Percentiles rank a stretch among this genome's conserved stretches.
These are phyloP conservation scores for Venusia cambrica DNA, from an alignment of 2,888 invertebrate species.

Conservation along the genomic window DNA sequence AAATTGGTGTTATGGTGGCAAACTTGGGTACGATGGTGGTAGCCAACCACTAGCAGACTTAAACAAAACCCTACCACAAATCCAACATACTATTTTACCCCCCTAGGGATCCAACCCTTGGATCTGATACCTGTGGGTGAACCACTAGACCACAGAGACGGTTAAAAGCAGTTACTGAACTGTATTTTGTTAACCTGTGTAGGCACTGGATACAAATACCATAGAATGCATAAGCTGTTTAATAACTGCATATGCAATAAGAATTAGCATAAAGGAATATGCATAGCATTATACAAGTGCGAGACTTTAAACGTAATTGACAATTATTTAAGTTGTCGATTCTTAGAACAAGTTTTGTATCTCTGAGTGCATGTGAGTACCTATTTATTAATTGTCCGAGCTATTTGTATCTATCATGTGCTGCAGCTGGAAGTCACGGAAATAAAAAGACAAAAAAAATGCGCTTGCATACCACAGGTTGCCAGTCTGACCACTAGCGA, in stretches of 20 bases:
- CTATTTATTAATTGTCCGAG: constrained; percentile 17
- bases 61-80: too few species aligned
- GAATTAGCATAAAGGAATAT: constrained; percentile 67
- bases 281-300: constrained; percentile 36
- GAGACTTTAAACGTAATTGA: constrained; percentile 35
- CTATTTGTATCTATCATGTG: constrained; percentile 15
- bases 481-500: too few species aligned
- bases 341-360: constrained; percentile 25
- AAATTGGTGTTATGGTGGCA: too few species aligned
- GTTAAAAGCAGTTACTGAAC: constrained; percentile 1
- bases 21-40: too few species aligned
- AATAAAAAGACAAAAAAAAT: too few species aligned
- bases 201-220: constrained; percentile 5
- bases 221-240: constrained; percentile 22
- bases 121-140: too few species aligned
- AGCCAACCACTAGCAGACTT: constrained; percentile 1
- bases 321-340: constrained; percentile 30
- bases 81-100: too few species aligned
- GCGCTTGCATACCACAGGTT: too few species aligned
- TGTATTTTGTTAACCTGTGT: constrained; percentile 1
- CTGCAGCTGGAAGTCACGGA: constrained; percentile 5
- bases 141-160: too few species aligned
- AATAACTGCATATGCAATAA: constrained; percentile 35
- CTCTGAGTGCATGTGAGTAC: constrained; percentile 15
- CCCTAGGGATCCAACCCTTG: too few species aligned